Evolutionary conservation across 2,113 vertebrate genomes (phyloP).

Genomic region (Carollia perspicillata): DNA sequence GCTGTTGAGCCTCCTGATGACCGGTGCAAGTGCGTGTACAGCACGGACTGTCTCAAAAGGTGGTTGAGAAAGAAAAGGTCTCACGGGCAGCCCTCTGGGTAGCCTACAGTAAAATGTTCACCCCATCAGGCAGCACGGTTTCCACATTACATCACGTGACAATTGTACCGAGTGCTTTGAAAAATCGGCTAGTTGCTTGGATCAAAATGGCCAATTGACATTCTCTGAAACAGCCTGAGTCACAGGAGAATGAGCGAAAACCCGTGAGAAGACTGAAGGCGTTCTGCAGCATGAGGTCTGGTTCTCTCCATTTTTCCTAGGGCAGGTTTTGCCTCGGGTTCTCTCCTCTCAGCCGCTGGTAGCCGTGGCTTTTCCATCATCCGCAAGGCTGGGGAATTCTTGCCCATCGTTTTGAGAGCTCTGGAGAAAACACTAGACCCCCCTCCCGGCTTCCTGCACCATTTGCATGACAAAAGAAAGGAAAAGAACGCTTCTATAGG

Average conservation of each 20-base stretch:
- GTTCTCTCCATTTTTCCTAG: background rate
- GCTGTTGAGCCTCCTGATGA: constrained; percentile 44
- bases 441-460: background rate
- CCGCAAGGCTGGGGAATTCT: background rate
- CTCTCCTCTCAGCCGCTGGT: background rate
- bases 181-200: background rate
- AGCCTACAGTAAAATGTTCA: constrained; percentile 40
- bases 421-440: background rate
- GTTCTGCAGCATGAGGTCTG: background rate
- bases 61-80: constrained; percentile 56
- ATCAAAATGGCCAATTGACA: background rate
- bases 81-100: background rate
- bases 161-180: background rate
- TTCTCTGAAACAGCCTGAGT: background rate
- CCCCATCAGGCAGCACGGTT: background rate
- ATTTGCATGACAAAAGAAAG: background rate
- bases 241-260: background rate
- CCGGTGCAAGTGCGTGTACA: constrained; percentile 54
- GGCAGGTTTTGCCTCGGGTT: background rate
- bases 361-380: background rate
- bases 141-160: background rate
- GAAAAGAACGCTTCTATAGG: background rate
- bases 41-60: constrained; percentile 77
- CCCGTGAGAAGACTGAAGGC: background rate
- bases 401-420: background rate